A percentile compares a stretch with the other conserved stretches of the same genome.
Evolutionary conservation across 2,113 vertebrate species (phyloP).

Genomic region (Protobothrops flavoviridis): DNA sequence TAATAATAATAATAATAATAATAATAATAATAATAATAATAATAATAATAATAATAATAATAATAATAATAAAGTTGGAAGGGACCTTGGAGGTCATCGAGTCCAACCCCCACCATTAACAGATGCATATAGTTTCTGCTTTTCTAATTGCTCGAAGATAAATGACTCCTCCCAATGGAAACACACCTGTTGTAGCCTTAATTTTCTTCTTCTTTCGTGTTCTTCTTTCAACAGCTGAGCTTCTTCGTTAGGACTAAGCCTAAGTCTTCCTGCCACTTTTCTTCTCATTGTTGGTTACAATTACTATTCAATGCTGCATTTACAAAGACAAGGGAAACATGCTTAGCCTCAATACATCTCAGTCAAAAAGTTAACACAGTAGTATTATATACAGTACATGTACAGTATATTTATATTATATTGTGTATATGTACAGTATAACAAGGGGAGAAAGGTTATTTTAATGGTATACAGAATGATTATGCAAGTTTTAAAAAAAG

Average conservation of each 20-base stretch:
- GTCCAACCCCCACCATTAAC: background rate
- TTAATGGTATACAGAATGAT: background rate
- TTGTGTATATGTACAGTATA: too few relatives aligned
- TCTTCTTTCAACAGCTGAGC: slow-evolving; percentile 85
- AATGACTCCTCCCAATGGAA: background rate
- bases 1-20: too few relatives aligned
- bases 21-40: too few relatives aligned
- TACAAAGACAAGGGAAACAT: background rate
- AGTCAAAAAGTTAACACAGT: background rate
- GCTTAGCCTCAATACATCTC: background rate
- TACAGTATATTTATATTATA: background rate
- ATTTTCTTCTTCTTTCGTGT: slow-evolving; percentile 83
- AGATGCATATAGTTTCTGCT: background rate
- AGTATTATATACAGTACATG: background rate
- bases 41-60: too few relatives aligned
- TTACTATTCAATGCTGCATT: slow-evolving; percentile 26
- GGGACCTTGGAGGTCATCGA: too few relatives aligned
- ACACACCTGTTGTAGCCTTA: slow-evolving; percentile 88
- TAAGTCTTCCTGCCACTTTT: slow-evolving; percentile 71
- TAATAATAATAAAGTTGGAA: too few relatives aligned
- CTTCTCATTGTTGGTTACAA: slow-evolving; percentile 75
- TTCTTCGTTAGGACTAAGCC: slow-evolving; percentile 92
- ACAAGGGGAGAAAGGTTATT: background rate
- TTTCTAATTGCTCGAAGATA: background rate
- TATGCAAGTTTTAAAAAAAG: background rate